Conservation (phyloP, 2,888 invertebrate genomes). For the Nephrotoma appendiculata region DNA sequence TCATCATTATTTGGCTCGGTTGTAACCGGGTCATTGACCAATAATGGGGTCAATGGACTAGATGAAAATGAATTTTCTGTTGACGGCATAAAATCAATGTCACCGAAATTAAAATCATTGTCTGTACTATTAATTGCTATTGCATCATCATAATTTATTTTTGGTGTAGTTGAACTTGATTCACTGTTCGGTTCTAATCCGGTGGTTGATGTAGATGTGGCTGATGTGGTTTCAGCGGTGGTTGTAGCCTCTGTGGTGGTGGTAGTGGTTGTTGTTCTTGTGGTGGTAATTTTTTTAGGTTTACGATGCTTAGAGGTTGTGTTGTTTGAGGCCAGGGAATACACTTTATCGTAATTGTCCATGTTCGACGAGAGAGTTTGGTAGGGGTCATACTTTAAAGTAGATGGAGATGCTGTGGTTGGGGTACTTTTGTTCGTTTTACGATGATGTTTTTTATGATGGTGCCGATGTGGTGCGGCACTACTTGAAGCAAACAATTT, state of each 20-base stretch:
- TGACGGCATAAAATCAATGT: not conserved
- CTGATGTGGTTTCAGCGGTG: not conserved
- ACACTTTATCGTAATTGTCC: not conserved
- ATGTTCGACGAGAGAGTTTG: not conserved
- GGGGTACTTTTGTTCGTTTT: not conserved
- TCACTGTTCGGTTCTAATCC: not conserved
- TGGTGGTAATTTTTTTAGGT: slow-evolving; percentile 7
- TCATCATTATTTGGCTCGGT: not conserved
- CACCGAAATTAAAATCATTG: not conserved
- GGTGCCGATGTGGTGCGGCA: not conserved
- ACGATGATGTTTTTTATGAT: not conserved
- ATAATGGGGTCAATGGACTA: not conserved
- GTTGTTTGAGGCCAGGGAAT: not conserved
- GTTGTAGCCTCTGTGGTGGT: not conserved
- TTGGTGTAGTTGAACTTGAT: not conserved
- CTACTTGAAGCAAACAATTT: not conserved
- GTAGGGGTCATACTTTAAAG: not conserved
- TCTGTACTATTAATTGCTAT: not conserved
- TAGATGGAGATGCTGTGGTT: not conserved
- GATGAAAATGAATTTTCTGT: not conserved
- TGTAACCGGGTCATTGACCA: not conserved
- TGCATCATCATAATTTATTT: not conserved
- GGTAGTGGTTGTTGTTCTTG: slow-evolving; percentile 1
- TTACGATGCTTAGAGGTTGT: slow-evolving; percentile 3
- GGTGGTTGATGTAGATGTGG: not conserved